Percentiles rank a stretch among this genome's conserved stretches.
Conservation (phyloP, 2,113 vertebrate genomes). For the Pseudorhombus dupliciocellatus region DNA sequence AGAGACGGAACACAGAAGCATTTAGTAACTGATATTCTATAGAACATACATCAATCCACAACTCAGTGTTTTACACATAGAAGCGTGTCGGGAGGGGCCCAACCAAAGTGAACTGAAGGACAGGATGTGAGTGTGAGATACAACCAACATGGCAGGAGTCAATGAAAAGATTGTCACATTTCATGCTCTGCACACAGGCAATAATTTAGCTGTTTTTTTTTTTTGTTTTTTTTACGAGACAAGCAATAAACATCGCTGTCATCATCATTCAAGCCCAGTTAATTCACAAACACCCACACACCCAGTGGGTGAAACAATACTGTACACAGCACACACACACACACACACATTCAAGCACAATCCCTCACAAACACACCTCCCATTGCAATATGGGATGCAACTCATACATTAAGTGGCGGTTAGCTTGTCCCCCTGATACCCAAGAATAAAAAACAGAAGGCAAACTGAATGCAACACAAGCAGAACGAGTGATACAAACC, state of each 20-base stretch:
- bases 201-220: conserved; percentile 21
- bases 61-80: conserved; percentile 36
- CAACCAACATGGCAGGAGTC: conserved; percentile 38
- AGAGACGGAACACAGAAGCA: conserved; percentile 57
- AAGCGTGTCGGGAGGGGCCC: conserved; percentile 18
- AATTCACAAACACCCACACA: conserved; percentile 43
- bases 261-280: conserved; percentile 52
- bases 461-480: conserved; percentile 56
- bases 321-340: conserved; percentile 16
- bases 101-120: conserved; percentile 32
- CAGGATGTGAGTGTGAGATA: conserved; percentile 8
- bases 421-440: conserved; percentile 53
- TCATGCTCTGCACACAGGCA: conserved; percentile 62
- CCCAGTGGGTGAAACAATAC: conserved; percentile 45
- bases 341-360: conserved; percentile 26
- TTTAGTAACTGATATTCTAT: conserved; percentile 51
- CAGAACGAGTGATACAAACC: conserved; percentile 55
- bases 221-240: conserved; percentile 44
- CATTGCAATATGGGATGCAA: conserved; percentile 39
- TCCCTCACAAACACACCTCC: conserved; percentile 37
- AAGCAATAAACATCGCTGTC: conserved; percentile 46
- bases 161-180: conserved; percentile 68
- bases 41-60: conserved; percentile 43
- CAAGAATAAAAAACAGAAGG: conserved; percentile 46
- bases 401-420: conserved; percentile 30